Conservation (phyloP, 2,797 vertebrate species). For the Erethizon dorsatum region DNA sequence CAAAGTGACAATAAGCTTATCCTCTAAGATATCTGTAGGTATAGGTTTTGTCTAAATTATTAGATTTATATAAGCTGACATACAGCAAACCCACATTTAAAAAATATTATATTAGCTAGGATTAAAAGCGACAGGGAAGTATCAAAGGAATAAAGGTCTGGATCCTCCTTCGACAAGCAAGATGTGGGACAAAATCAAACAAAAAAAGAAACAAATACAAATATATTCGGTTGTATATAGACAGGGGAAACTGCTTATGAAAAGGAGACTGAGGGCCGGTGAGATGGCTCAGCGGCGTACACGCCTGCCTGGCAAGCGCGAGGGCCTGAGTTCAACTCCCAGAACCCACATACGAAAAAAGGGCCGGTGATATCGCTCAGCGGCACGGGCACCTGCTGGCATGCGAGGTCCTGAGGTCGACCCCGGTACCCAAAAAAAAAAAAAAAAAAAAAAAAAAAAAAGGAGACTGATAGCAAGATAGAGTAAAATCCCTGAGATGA, state of each 20-base stretch:
- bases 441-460: no score
- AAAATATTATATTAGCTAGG: not conserved
- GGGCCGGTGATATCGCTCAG: no score
- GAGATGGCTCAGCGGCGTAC: no score
- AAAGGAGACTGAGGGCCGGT: not conserved
- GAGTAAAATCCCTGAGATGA: not conserved
- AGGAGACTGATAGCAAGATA: not conserved
- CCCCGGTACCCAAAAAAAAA: no score
- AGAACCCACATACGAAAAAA: no score
- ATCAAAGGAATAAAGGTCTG: not conserved
- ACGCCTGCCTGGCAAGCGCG: no score
- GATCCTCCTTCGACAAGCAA: not conserved
- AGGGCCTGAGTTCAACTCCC: no score
- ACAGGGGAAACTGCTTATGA: not conserved
- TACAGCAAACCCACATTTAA: not conserved
- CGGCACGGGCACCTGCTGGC: no score
- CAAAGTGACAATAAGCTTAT: not conserved
- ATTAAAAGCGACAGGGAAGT: not conserved
- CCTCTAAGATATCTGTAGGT: not conserved
- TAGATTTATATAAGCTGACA: not conserved
- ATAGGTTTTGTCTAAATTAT: not conserved
- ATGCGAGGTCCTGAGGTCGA: no score
- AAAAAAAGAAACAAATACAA: not conserved
- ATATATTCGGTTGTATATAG: not conserved
- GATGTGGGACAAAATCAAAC: not conserved